Conservation (phyloP, 1,140 invertebrate genomes). For the Diprion similis region DNA sequence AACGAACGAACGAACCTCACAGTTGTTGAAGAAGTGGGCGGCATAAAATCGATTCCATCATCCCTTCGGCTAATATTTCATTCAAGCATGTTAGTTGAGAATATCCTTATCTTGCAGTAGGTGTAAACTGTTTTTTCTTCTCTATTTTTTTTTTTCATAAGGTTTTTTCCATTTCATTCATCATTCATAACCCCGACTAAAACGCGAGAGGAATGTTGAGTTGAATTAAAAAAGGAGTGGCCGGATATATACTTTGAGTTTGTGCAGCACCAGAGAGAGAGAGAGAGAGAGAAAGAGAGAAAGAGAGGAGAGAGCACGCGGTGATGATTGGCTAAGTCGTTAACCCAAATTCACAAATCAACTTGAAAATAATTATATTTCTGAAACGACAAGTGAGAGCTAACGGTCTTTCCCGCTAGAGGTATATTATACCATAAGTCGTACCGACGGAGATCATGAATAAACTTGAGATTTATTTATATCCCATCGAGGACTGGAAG, state of each 20-base stretch:
- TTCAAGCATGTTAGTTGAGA: too few species aligned
- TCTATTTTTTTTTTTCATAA: too few species aligned
- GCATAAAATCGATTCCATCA: too few species aligned
- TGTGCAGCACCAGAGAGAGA: not conserved
- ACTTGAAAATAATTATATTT: constrained; percentile 6
- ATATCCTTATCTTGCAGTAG: too few species aligned
- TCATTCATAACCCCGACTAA: too few species aligned
- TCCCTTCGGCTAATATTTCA: too few species aligned
- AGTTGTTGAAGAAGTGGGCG: too few species aligned
- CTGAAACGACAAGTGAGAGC: constrained; percentile 3
- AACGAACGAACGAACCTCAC: too few species aligned
- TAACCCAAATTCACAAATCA: constrained; percentile 7
- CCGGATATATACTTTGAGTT: not conserved
- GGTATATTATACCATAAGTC: too few species aligned
- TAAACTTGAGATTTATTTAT: not conserved
- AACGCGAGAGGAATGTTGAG: not conserved
- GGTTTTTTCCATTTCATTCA: too few species aligned
- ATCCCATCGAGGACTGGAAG: too few species aligned
- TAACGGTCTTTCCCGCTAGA: not conserved
- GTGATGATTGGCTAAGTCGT: not conserved
- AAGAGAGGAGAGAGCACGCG: not conserved
- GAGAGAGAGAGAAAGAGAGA: not conserved
- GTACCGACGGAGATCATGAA: not conserved
- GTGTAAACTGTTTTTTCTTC: too few species aligned
- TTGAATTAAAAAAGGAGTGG: not conserved